Percentiles rank a stretch among this genome's conserved stretches.
These are phyloP conservation scores for Apostichopus leukothele DNA, from an alignment of 53 echinoderm and acorn worm genomes.

Conservation along the genomic window DNA sequence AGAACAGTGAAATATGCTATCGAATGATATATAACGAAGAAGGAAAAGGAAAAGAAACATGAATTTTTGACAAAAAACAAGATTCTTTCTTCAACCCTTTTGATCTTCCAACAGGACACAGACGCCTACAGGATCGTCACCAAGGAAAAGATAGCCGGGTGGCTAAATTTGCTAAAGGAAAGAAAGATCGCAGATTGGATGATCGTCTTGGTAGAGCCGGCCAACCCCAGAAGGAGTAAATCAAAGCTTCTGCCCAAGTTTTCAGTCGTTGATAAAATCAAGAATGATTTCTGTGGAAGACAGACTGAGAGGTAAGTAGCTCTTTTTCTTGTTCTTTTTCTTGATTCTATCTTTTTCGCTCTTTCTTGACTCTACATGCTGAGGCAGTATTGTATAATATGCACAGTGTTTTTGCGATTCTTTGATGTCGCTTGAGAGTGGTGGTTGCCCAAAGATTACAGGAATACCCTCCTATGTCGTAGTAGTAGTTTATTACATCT, in stretches of 20 bases:
- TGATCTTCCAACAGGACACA: slow-evolving; percentile 65
- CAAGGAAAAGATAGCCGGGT: slow-evolving; percentile 90
- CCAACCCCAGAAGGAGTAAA: slow-evolving; percentile 89
- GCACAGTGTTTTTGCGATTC: too few species aligned
- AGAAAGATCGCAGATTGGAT: slow-evolving; percentile 88
- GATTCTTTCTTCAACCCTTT: not conserved
- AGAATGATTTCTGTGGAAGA: slow-evolving; percentile 91
- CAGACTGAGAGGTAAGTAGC: slow-evolving; percentile 81
- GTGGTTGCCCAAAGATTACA: too few species aligned
- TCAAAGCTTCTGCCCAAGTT: slow-evolving; percentile 83
- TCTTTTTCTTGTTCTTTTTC: too few species aligned
- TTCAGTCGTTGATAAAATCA: slow-evolving; percentile 91
- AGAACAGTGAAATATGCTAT: too few species aligned
- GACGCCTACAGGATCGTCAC: slow-evolving; percentile 95
- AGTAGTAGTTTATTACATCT: too few species aligned
- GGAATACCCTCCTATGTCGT: too few species aligned
- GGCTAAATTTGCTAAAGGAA: slow-evolving; percentile 82
- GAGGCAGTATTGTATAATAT: too few species aligned
- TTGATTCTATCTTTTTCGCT: too few species aligned
- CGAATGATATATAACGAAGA: too few species aligned
- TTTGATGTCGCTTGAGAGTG: too few species aligned
- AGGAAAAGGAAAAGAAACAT: not conserved
- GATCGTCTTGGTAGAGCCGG: slow-evolving; percentile 92
- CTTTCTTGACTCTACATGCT: too few species aligned
- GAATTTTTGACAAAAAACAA: too few species aligned